Conservation (phyloP, 2,888 invertebrate genomes). For the Corbicula japonica region DNA sequence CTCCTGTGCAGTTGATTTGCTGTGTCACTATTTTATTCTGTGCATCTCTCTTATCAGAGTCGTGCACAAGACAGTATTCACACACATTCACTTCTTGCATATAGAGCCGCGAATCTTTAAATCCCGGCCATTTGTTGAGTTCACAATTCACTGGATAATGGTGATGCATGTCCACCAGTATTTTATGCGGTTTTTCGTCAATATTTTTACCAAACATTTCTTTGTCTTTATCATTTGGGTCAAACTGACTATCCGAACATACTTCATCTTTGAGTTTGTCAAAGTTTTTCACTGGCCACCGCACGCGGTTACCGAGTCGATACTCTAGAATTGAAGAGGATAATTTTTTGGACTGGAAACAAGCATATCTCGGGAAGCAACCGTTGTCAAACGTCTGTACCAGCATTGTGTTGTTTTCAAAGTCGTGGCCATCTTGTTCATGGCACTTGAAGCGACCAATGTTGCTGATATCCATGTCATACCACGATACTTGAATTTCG, state of each 20-base stretch:
- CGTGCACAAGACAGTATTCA: conserved; percentile 72
- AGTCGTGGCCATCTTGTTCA: conserved; percentile 61
- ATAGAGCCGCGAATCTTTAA: conserved; percentile 52
- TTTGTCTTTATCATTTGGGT: conserved; percentile 52
- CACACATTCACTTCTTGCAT: conserved; percentile 66
- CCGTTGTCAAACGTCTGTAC: conserved; percentile 80
- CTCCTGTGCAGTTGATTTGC: conserved; percentile 52
- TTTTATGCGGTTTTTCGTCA: conserved; percentile 61
- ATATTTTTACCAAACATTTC: conserved; percentile 61
- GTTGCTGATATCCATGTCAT: conserved; percentile 59
- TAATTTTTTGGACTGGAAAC: conserved; percentile 75
- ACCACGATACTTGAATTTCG: conserved; percentile 60
- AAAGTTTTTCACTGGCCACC: conserved; percentile 75
- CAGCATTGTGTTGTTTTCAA: conserved; percentile 66
- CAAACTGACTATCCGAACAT: conserved; percentile 69
- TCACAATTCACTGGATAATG: conserved; percentile 49
- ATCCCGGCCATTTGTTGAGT: conserved; percentile 45
- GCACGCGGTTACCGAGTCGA: conserved; percentile 73
- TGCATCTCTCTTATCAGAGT: conserved; percentile 37
- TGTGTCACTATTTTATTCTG: conserved; percentile 47
- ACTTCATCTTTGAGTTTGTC: conserved; percentile 68
- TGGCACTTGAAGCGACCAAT: conserved; percentile 69
- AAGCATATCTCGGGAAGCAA: conserved; percentile 81
- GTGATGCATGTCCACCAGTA: conserved; percentile 41
- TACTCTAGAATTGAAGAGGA: conserved; percentile 77